These are phyloP conservation scores for Upupa epops DNA, from an alignment of 2,113 vertebrate genomes.

Conservation along the genomic window DNA sequence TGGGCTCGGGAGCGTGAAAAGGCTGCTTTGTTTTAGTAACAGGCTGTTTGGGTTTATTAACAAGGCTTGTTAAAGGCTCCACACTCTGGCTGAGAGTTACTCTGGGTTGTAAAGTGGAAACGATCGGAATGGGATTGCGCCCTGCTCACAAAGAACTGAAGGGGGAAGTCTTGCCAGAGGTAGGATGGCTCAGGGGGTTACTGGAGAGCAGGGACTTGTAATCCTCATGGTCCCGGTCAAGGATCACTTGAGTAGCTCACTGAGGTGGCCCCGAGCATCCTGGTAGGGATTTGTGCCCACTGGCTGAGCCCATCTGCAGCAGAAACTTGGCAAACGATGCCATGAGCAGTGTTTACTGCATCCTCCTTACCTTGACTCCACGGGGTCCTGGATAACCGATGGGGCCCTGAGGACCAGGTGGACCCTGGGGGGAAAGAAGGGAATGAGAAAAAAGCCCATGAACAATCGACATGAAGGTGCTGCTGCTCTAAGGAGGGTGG, in stretches of 20 bases:
- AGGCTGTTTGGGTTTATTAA: not conserved
- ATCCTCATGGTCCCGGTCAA: not conserved
- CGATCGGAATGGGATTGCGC: not conserved
- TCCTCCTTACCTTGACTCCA: slow-evolving; percentile 90
- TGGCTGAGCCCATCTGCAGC: not conserved
- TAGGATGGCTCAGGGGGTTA: not conserved
- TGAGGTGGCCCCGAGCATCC: not conserved
- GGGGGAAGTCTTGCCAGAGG: not conserved
- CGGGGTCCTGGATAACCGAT: slow-evolving; percentile 93
- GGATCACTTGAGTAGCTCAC: accelerated
- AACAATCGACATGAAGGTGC: not conserved
- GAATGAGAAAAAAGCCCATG: not conserved
- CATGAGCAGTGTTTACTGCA: accelerated
- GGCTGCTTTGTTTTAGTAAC: not conserved
- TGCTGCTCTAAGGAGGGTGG: not conserved
- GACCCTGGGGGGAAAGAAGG: slow-evolving; percentile 77
- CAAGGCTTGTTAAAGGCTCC: not conserved
- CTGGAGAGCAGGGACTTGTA: not conserved
- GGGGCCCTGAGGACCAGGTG: slow-evolving; percentile 91
- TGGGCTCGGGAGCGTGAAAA: not conserved
- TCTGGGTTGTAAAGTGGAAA: not conserved
- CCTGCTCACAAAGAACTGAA: not conserved
- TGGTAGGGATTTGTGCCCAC: not conserved
- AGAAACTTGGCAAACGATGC: accelerated
- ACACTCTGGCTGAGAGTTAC: not conserved